A percentile compares a stretch with the other conserved stretches of the same genome.
Evolutionary conservation across 2,797 vertebrate genomes (phyloP).

Genomic region (Cetoscarus ocellatus): DNA sequence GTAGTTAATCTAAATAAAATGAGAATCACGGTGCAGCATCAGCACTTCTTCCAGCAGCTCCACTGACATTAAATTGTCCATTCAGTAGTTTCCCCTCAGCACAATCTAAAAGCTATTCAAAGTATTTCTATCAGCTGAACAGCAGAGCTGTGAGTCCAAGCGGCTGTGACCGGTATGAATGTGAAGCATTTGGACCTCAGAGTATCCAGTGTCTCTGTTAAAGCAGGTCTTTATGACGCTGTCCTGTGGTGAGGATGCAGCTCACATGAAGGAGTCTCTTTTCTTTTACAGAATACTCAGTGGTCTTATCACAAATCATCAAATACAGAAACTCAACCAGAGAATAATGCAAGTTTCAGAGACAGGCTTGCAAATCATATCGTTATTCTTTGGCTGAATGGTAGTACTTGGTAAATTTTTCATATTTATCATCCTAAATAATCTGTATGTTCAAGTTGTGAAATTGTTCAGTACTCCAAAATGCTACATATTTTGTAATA

Average conservation of each 20-base stretch:
- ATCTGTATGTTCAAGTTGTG: too few species aligned
- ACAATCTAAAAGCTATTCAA: slow-evolving; percentile 74
- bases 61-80: slow-evolving; percentile 81
- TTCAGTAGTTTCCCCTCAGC: slow-evolving; percentile 72
- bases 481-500: too few species aligned
- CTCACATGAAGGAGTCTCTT: neutral
- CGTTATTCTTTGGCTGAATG: too few species aligned
- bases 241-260: neutral
- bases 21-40: slow-evolving; percentile 77
- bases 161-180: slow-evolving; percentile 60
- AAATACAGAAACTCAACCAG: neutral
- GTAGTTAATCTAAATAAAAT: slow-evolving; percentile 86
- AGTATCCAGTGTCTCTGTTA: slow-evolving; percentile 22
- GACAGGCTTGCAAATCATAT: too few species aligned
- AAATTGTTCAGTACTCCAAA: too few species aligned
- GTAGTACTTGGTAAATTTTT: too few species aligned
- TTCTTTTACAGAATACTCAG: neutral
- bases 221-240: slow-evolving; percentile 22
- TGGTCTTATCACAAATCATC: neutral
- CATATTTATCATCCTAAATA: too few species aligned
- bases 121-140: slow-evolving; percentile 63
- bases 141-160: slow-evolving; percentile 58
- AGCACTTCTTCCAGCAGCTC: slow-evolving; percentile 77
- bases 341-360: neutral
- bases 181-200: slow-evolving; percentile 26